Evolutionary conservation across 2,888 invertebrate genomes (phyloP).

Genomic region (Deroplatys truncata): DNA sequence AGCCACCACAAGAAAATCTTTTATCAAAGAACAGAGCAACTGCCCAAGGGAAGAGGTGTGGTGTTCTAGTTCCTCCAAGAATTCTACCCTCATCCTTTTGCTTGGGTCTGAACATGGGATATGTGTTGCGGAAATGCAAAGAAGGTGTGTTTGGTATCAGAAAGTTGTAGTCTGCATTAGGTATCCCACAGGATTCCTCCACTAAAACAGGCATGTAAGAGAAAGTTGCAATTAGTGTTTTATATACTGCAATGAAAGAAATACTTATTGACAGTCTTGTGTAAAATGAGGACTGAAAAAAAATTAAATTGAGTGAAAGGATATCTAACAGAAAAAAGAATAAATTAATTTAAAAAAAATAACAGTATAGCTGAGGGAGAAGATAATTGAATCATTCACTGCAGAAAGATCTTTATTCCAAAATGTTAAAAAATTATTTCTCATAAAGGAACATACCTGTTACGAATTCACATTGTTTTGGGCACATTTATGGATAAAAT

Average conservation of each 20-base stretch:
- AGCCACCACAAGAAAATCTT: conserved; percentile 19
- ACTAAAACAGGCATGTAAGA: background rate
- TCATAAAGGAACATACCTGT: too few relatives aligned
- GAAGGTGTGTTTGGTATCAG: background rate
- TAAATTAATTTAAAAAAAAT: background rate
- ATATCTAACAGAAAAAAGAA: background rate
- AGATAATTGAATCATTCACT: too few relatives aligned
- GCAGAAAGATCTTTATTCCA: too few relatives aligned
- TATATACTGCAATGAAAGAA: background rate
- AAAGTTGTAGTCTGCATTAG: background rate
- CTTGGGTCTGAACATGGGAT: background rate
- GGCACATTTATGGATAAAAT: too few relatives aligned
- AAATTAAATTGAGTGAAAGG: too few relatives aligned
- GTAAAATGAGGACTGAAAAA: background rate
- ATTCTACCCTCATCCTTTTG: conserved; percentile 5
- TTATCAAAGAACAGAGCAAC: conserved; percentile 17
- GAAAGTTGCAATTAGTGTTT: background rate
- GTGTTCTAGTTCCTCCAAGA: conserved; percentile 13
- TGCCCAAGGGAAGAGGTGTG: conserved; percentile 24
- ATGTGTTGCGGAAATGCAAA: background rate
- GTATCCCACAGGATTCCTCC: background rate
- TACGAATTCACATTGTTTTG: too few relatives aligned
- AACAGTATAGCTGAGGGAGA: too few relatives aligned
- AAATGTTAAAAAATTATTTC: too few relatives aligned
- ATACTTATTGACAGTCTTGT: too few relatives aligned